Conservation (phyloP, 53 echinoderm and acorn worm species). For the Crossaster papposus region DNA sequence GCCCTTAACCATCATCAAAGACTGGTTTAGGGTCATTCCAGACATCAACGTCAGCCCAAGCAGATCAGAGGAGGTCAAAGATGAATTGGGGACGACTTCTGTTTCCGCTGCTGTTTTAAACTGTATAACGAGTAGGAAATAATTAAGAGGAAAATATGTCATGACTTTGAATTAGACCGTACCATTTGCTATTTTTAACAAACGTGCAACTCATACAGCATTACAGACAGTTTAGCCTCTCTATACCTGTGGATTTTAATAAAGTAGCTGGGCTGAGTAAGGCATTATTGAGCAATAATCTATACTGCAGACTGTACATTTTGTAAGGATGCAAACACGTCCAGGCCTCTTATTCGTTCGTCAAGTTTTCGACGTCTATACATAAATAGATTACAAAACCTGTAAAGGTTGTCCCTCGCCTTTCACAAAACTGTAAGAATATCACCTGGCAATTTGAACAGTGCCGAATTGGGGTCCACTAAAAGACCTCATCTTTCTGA, state of each 20-base stretch:
- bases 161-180: too few relatives aligned
- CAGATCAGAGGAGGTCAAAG: conserved; percentile 66
- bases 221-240: background rate
- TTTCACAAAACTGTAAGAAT: too few relatives aligned
- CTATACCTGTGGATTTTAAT: background rate
- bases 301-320: background rate
- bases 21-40: conserved; percentile 73
- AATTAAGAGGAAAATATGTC: background rate
- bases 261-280: background rate
- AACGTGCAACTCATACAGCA: background rate
- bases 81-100: conserved; percentile 43
- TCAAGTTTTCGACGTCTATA: background rate
- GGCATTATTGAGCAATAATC: background rate
- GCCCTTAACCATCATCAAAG: conserved; percentile 69
- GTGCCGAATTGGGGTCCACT: too few relatives aligned
- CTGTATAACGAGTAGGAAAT: conserved; percentile 41
- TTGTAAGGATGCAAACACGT: background rate
- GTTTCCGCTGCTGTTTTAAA: conserved; percentile 76
- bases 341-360: background rate
- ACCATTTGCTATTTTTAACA: too few relatives aligned
- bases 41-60: conserved; percentile 78
- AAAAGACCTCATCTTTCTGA: too few relatives aligned
- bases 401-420: background rate
- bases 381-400: background rate
- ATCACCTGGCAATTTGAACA: too few relatives aligned